Base-by-base conservation (phyloP, 2,888 invertebrate genomes). In the Phymatocera aterrima region DNA sequence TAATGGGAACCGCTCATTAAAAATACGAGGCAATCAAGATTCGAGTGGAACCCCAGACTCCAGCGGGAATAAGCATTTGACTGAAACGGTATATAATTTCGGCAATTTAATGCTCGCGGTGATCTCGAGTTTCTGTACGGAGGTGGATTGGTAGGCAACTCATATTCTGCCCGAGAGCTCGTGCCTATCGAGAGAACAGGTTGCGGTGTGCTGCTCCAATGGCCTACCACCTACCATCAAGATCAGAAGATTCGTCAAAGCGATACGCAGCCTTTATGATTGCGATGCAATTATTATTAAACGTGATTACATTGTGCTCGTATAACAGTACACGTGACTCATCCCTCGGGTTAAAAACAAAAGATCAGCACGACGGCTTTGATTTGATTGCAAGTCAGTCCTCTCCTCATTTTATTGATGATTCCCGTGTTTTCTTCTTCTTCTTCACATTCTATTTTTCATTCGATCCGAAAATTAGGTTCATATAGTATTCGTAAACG, bases 291-390 rank as follows among this genome's bases (percentile, higher is more conserved):
- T 75, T 75, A 75, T 57, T 75, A 75, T 75, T 75, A 75, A 75
- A 75, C 75, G 57, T 75, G 75, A 75, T 75, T 75, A 75, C 57
- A 75, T 75, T 75, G 75, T 75, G 40, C 57, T 60, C 40, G 75
- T 37, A 24, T 57, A 75, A 75, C 75, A 75, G 75, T 57, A 75
- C 75, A 57, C 37, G 24, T 43, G 75, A 57, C 54, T 75, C 57
- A 60, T 60, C 37, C 40, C 18, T 18, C 51, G 46, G 72, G 72
- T 48, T 72, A 72, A 72, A 51, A 72, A 72, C 72, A 51, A 72
- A 51, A 51, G n/a, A 21, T 12, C 64, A 64, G 37, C 37, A 64
- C 46, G 68, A 64, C 72, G 46, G 51, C 51, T 51, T 37, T 31
- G 18, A 48, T 72, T 72, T 51, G 28, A 72, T 51, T 72, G 48